Base-by-base conservation (phyloP, 2,113 vertebrate species). In the Arvicanthis niloticus region DNA sequence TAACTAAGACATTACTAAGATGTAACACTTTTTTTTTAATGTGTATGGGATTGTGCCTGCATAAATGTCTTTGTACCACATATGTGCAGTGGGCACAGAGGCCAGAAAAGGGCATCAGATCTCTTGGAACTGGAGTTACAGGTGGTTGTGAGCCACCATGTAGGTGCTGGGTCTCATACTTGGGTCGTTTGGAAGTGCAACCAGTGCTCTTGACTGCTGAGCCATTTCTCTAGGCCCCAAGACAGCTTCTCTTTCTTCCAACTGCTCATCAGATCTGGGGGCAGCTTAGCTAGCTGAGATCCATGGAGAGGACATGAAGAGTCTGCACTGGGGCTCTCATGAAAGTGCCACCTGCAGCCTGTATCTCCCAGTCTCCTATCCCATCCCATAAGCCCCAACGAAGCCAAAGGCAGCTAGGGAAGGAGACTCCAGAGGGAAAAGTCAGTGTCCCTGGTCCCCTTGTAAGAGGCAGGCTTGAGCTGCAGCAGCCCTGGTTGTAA, bases 1-100 rank as follows among this genome's bases (percentile, higher is more conserved):
- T 68, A 68, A 68, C 67, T 68, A 68, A 34, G 67, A 68, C 67
- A 68, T 31, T 68, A 89, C 75, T 76, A 93, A 96, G 85, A 62
- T 75, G 31, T n/a, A 60, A 68, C 9, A 51, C 76, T 86, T 72
- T 82, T 81, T 53, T 22, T 26, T 21, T 82, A n/a, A 60, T 26
- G 37, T n/a, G 11, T 40, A n/a, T 24, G 37, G 21, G 21, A 21
- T 26, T 58, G n/a, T 58, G 21, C 19, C 78, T 82, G 19, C 53
- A 40, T 60, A 82, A 82, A 60, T 60, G 56, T 60, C 53, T 24
- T 53, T 13, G 21, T 1, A 26, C 31, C 51, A 22, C 80, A 26
- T 26, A 37, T 26, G 80, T 82, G 53, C 53, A 40, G 22, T 16
- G 37, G 21, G 37, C 37, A 40, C 22, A 82, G 80, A 82, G 53